Conservation (phyloP, 2,113 vertebrate species). For the Elephantulus edwardii region DNA sequence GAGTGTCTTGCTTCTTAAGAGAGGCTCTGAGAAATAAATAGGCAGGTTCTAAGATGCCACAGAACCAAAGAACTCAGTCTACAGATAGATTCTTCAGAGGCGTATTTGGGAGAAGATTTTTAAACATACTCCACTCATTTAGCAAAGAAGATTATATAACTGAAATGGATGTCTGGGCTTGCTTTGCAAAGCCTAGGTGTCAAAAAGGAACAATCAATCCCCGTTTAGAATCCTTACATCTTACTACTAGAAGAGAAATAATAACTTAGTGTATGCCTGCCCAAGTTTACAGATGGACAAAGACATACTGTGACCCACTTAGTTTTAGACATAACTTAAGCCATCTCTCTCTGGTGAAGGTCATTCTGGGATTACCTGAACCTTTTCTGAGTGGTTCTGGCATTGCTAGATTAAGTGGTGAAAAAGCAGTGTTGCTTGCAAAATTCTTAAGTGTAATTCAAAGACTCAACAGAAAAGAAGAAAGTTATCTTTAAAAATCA, state of each 20-base stretch:
- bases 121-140: not conserved
- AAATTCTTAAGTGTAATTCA: not conserved
- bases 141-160: not conserved
- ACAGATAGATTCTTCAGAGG: not conserved
- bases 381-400: not conserved
- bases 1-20: not conserved
- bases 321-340: not conserved
- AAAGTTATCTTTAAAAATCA: not conserved
- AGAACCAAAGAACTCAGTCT: not conserved
- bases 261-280: fast-evolving
- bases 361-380: not conserved
- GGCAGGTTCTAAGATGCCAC: not conserved
- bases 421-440: not conserved
- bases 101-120: not conserved
- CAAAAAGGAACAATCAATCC: not conserved
- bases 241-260: not conserved
- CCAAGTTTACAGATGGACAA: not conserved
- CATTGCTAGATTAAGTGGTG: not conserved
- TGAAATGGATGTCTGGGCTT: not conserved
- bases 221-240: not conserved
- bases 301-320: no score
- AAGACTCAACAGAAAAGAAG: not conserved
- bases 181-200: not conserved
- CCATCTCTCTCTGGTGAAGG: not conserved
- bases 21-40: not conserved